Evolutionary conservation across 2,113 vertebrate genomes (phyloP).

Genomic region (Pseudolaguvia tuberculata): DNA sequence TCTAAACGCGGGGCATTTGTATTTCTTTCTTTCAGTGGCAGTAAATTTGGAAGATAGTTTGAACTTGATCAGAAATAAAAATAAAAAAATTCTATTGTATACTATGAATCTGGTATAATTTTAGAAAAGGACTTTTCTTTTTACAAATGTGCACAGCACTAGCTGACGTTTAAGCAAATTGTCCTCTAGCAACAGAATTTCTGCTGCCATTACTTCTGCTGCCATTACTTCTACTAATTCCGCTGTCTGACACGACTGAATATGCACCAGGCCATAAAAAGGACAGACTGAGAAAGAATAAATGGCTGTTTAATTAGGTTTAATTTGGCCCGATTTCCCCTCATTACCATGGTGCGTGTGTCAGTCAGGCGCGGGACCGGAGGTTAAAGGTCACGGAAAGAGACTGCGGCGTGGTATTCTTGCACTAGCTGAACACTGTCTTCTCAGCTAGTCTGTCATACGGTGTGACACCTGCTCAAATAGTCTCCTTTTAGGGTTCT

Average conservation of each 20-base stretch:
- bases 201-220: conserved; percentile 21
- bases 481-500: conserved; percentile 4
- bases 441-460: conserved; percentile 49
- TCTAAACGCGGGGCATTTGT: no score
- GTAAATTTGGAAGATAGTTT: no score
- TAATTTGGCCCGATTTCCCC: conserved; percentile 63
- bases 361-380: conserved; percentile 48
- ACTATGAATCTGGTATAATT: no score
- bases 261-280: conserved; percentile 47
- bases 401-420: conserved; percentile 26
- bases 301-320: conserved; percentile 62
- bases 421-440: conserved; percentile 28
- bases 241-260: conserved; percentile 39
- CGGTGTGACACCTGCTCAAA: conserved; percentile 49
- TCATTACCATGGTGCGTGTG: conserved; percentile 59
- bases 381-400: conserved; percentile 51
- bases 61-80: no score
- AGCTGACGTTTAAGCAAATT: conserved; percentile 17
- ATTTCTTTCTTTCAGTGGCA: no score
- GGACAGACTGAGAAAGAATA: conserved; percentile 39
- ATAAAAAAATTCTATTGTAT: no score
- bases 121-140: no score
- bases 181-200: conserved; percentile 27
- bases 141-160: not conserved
- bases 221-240: conserved; percentile 40